Evolutionary conservation across 2,797 vertebrate species (phyloP).

Genomic region (Rhinoraja longicauda): DNA sequence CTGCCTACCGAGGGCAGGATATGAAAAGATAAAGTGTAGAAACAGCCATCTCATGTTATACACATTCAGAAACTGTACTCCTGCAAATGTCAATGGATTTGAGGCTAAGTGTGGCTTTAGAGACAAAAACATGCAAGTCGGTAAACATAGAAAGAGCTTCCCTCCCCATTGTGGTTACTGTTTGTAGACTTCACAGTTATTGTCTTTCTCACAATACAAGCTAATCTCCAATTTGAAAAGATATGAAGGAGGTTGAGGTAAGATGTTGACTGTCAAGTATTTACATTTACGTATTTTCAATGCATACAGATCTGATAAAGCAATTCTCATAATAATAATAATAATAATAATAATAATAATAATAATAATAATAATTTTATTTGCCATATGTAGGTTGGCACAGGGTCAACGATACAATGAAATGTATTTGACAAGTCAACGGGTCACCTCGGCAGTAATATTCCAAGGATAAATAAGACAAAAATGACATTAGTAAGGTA

Average conservation of each 20-base stretch:
- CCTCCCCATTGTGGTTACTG: neutral
- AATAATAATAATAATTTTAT: too few species aligned
- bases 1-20: neutral
- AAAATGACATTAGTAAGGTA: too few species aligned
- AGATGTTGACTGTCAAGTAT: neutral
- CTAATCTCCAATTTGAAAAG: neutral
- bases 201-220: conserved; percentile 3
- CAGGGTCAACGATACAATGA: too few species aligned
- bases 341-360: too few species aligned
- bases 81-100: neutral
- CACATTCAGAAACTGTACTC: neutral
- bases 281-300: neutral
- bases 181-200: conserved; percentile 12
- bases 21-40: too few species aligned
- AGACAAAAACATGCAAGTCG: neutral
- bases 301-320: neutral
- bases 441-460: too few species aligned
- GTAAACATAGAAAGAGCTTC: neutral
- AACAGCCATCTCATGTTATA: neutral
- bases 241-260: neutral
- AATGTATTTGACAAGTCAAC: too few species aligned
- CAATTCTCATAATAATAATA: too few species aligned
- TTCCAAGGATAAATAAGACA: too few species aligned
- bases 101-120: neutral
- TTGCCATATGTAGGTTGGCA: too few species aligned